phyloP scores from a whole-genome alignment of 2,797 vertebrate species.

The Echiichthys vipera region DNA sequence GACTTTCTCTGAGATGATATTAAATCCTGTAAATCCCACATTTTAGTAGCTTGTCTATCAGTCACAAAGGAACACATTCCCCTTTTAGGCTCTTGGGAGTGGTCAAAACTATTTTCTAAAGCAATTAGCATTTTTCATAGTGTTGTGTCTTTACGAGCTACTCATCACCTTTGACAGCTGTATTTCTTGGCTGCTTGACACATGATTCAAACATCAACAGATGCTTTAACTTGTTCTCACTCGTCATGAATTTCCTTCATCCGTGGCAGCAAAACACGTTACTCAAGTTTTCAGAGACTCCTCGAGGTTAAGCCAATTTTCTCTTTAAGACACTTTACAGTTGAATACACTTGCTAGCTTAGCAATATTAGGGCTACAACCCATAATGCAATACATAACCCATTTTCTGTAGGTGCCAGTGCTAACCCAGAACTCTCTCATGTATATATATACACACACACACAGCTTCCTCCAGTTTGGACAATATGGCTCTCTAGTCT shows the following conservation, averaged over 20 bases:
- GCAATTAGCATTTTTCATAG: not conserved
- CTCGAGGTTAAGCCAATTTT: too few species aligned
- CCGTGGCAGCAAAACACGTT: not conserved
- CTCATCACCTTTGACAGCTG: not conserved
- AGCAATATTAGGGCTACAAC: not conserved
- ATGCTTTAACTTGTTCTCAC: not conserved
- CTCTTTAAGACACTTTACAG: not conserved
- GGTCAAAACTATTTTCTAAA: not conserved
- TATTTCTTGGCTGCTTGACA: not conserved
- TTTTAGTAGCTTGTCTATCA: not conserved
- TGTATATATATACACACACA: too few species aligned
- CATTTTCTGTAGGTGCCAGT: too few species aligned
- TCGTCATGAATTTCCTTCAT: not conserved
- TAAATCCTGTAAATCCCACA: not conserved
- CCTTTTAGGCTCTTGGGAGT: not conserved
- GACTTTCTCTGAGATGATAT: not conserved
- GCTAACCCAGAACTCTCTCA: not conserved
- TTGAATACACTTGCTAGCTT: not conserved
- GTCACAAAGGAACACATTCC: not conserved
- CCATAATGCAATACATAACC: not conserved
- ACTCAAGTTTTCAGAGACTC: not conserved
- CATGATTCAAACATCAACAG: not conserved
- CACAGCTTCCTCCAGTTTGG: not conserved
- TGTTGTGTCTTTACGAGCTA: not conserved
- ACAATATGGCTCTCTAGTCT: not conserved